These are phyloP conservation scores for Osmerus mordax DNA, from an alignment of 2,113 vertebrate species.

Conservation along the genomic window DNA sequence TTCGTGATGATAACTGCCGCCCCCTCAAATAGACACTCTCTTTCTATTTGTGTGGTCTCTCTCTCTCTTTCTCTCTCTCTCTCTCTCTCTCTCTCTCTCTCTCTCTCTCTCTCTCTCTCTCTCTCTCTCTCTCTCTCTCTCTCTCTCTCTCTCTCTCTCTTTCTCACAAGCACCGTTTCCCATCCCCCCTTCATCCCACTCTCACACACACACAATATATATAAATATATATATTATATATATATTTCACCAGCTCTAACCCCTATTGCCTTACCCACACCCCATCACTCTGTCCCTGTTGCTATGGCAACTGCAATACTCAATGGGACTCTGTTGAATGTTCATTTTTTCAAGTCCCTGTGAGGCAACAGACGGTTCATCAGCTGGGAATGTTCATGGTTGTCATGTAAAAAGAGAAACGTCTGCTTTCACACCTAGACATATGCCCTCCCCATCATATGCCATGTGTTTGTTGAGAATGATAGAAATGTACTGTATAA, in stretches of 20 bases:
- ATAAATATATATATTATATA: slow-evolving; percentile 12
- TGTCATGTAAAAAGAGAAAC: background rate
- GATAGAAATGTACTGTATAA: background rate
- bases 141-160: background rate
- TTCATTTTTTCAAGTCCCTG: slow-evolving; percentile 22
- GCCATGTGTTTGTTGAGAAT: background rate
- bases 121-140: background rate
- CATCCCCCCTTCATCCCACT: background rate
- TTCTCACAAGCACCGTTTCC: background rate
- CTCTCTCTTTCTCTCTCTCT: background rate
- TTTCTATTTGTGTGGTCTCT: background rate
- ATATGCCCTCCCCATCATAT: background rate
- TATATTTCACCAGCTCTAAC: background rate
- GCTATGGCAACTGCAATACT: slow-evolving; percentile 71
- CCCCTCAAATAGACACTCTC: background rate
- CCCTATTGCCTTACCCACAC: slow-evolving; percentile 28
- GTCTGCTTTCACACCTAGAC: background rate
- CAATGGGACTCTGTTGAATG: slow-evolving; percentile 46
- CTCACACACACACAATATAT: background rate
- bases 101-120: no score
- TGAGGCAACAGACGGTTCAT: slow-evolving; percentile 4
- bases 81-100: no score
- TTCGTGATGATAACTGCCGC: background rate
- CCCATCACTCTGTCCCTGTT: slow-evolving; percentile 59
- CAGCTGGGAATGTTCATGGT: slow-evolving; percentile 3